Percentiles rank a stretch among this genome's conserved stretches.
Evolutionary conservation across 1,140 invertebrate species (phyloP).

Genomic region (Phocides pigmalion): DNA sequence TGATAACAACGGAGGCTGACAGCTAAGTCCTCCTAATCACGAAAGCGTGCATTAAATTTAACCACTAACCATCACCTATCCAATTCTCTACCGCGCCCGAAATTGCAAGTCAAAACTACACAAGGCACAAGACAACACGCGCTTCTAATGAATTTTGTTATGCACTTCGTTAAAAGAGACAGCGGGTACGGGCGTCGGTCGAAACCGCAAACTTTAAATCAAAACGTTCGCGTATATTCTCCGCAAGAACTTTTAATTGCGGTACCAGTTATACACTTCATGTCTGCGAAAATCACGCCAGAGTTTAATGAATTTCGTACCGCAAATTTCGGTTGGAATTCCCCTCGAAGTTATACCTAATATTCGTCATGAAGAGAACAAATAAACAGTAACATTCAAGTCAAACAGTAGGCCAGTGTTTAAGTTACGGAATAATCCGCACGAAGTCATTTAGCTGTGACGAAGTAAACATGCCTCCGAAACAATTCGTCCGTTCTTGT

Average conservation of each 20-base stretch:
- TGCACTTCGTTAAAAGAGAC: background rate
- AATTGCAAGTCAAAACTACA: too few species aligned
- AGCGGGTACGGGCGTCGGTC: slow-evolving; percentile 1
- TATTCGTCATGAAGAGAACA: slow-evolving; percentile 47
- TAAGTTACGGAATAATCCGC: slow-evolving; percentile 40
- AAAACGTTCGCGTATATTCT: slow-evolving; percentile 63
- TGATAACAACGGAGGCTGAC: too few species aligned
- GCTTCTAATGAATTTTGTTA: too few species aligned
- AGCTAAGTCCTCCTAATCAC: too few species aligned
- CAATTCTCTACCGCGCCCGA: too few species aligned
- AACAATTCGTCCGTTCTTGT: background rate
- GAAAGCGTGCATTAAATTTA: too few species aligned
- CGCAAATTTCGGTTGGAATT: slow-evolving; percentile 49
- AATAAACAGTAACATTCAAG: slow-evolving; percentile 48
- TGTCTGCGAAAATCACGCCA: slow-evolving; percentile 62
- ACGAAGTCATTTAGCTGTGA: slow-evolving; percentile 30
- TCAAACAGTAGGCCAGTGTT: slow-evolving; percentile 36
- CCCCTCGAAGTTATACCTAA: slow-evolving; percentile 46
- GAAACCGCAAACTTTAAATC: slow-evolving; percentile 64
- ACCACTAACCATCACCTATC: too few species aligned
- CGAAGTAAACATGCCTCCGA: background rate
- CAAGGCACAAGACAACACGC: too few species aligned
- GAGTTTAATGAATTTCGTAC: slow-evolving; percentile 71
- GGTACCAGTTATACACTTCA: slow-evolving; percentile 62
- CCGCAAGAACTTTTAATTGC: slow-evolving; percentile 71